A percentile compares a stretch with the other conserved stretches of the same genome.
Conservation (phyloP, 2,888 invertebrate species). For the Xestia xanthographa region DNA sequence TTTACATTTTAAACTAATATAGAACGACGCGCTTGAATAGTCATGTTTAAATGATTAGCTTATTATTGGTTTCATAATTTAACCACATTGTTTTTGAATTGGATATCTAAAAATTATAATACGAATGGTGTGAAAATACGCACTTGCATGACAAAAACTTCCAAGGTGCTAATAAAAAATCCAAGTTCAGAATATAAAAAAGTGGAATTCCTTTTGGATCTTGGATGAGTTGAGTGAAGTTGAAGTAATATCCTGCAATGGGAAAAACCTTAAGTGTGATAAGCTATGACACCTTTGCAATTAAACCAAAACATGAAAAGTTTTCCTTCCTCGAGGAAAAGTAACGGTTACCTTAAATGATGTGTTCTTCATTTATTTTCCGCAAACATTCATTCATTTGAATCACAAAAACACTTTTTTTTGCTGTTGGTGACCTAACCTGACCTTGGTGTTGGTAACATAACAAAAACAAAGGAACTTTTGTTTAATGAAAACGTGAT, state of each 20-base stretch:
- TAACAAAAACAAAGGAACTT: not conserved
- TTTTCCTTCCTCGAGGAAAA: constrained; percentile 51
- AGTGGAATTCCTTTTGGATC: not conserved
- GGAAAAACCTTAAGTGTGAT: constrained; percentile 15
- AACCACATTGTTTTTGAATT: constrained; percentile 8
- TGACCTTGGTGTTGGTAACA: not conserved
- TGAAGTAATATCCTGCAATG: constrained; percentile 5
- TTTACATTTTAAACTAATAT: constrained; percentile 21
- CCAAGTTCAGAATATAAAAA: not conserved
- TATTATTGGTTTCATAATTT: constrained; percentile 1
- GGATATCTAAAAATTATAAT: constrained; percentile 12
- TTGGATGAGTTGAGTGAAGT: not conserved
- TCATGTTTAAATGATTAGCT: not conserved
- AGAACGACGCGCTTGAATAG: constrained; percentile 10
- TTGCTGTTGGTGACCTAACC: not conserved
- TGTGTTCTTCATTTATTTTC: constrained; percentile 7
- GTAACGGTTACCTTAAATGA: constrained; percentile 19
- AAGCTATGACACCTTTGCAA: not conserved
- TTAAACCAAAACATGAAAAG: not conserved
- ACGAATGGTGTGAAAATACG: constrained; percentile 16
- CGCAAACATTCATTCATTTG: constrained; percentile 11
- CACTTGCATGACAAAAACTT: constrained; percentile 6
- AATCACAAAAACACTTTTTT: not conserved
- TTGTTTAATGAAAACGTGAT: not conserved
- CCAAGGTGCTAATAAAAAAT: constrained; percentile 4